Conservation (phyloP, 2,888 invertebrate genomes). For the Phengaris arion region DNA sequence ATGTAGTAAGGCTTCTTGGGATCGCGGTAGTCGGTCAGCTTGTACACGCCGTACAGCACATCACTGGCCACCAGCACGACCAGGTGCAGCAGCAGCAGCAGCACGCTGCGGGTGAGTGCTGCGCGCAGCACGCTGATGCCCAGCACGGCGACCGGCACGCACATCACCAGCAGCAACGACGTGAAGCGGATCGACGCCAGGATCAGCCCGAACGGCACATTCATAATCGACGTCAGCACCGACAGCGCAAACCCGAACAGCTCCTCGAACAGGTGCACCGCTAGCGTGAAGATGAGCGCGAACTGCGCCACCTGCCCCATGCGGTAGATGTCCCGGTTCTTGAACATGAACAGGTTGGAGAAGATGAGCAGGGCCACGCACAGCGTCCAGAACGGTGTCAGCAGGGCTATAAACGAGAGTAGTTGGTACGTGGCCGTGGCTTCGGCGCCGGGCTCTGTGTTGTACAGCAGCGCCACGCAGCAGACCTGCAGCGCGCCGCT, state of each 20-base stretch:
- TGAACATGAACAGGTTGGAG: slow-evolving; percentile 37
- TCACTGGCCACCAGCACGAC: slow-evolving; percentile 3
- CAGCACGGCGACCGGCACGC: slow-evolving; percentile 30
- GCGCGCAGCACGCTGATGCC: slow-evolving; percentile 29
- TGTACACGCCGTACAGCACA: not conserved
- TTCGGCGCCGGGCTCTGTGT: not conserved
- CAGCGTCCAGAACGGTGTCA: slow-evolving; percentile 38
- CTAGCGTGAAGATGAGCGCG: slow-evolving; percentile 24
- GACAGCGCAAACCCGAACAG: not conserved
- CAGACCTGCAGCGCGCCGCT: slow-evolving; percentile 1
- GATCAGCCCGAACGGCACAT: not conserved
- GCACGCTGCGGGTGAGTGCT: not conserved
- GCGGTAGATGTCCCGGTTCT: slow-evolving; percentile 32
- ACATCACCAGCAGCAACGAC: slow-evolving; percentile 32
- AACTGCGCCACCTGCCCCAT: slow-evolving; percentile 32
- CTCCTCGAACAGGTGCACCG: slow-evolving; percentile 35
- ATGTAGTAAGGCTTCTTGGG: not conserved
- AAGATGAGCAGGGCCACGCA: slow-evolving; percentile 36
- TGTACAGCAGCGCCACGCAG: not conserved
- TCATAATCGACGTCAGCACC: not conserved
- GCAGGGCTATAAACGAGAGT: slow-evolving; percentile 26
- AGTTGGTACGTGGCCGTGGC: not conserved
- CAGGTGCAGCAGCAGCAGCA: slow-evolving; percentile 20
- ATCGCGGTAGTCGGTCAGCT: slow-evolving; percentile 17
- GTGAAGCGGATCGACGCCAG: slow-evolving; percentile 34